These are phyloP conservation scores for Eriosoma lanigerum DNA, from an alignment of 1,140 invertebrate genomes.

Conservation along the genomic window DNA sequence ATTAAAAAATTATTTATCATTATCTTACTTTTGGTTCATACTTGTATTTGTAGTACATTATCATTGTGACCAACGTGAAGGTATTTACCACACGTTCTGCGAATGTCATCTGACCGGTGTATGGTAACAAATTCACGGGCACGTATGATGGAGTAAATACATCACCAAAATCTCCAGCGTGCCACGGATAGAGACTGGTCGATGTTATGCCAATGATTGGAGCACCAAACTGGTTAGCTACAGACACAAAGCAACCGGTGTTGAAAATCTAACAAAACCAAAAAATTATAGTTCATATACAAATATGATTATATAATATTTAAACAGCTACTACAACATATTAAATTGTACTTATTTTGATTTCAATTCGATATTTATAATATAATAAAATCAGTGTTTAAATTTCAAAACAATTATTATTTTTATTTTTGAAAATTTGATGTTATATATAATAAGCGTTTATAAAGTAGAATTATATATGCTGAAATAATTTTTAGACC, in stretches of 20 bases:
- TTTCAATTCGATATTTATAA: too few relatives aligned
- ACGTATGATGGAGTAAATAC: conserved; percentile 53
- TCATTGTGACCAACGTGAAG: neutral
- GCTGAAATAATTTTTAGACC: too few relatives aligned
- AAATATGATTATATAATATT: too few relatives aligned
- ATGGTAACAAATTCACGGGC: conserved; percentile 50
- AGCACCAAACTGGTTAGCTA: conserved; percentile 56
- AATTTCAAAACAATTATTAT: too few relatives aligned
- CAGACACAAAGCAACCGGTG: conserved; percentile 53
- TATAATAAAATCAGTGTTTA: too few relatives aligned
- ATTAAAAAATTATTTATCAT: neutral
- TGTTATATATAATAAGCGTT: too few relatives aligned
- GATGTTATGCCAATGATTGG: conserved; percentile 65
- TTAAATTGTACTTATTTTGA: too few relatives aligned
- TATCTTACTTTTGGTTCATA: conserved; percentile 16
- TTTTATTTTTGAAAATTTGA: too few relatives aligned
- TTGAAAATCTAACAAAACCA: conserved; percentile 54
- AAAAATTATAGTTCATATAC: neutral
- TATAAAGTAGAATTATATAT: too few relatives aligned
- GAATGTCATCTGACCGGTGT: conserved; percentile 48
- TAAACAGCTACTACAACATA: too few relatives aligned
- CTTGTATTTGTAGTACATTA: neutral
- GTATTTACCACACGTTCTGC: conserved; percentile 52
- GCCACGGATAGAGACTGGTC: conserved; percentile 60
- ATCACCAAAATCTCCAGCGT: conserved; percentile 58